Evolutionary conservation across 2,113 vertebrate species (phyloP).

Genomic region (Stomatorhinus ivindoensis): DNA sequence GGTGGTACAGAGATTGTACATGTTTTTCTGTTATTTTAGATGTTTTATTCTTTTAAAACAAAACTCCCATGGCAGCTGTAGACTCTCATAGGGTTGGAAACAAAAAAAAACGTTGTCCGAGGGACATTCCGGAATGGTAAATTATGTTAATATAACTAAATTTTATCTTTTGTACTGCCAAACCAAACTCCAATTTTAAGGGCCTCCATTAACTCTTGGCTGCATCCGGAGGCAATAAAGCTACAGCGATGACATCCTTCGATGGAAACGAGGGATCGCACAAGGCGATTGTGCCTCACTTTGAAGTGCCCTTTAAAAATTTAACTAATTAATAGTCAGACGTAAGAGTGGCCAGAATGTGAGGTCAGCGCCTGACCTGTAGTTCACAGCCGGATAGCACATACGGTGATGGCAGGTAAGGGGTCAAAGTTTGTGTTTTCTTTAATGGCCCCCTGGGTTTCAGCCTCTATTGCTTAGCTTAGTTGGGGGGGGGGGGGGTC

Average conservation of each 20-base stretch:
- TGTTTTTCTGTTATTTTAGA: not conserved
- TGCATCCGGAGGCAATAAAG: not conserved
- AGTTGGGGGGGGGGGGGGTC: not conserved
- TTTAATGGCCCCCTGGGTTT: not conserved
- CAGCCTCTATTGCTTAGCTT: not conserved
- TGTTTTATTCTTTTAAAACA: not conserved
- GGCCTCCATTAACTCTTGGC: not conserved
- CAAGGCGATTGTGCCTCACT: not conserved
- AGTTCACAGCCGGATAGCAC: not conserved
- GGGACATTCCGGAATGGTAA: not conserved
- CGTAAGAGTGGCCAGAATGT: not conserved
- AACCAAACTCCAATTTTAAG: not conserved
- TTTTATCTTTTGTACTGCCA: slow-evolving; percentile 1
- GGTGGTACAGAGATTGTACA: not conserved
- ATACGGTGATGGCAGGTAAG: not conserved
- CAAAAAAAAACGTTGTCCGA: not conserved
- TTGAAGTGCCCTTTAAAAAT: not conserved
- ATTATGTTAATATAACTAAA: not conserved
- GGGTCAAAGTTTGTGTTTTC: not conserved
- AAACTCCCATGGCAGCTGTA: not conserved
- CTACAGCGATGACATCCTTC: not conserved
- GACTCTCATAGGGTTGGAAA: not conserved
- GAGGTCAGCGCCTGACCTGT: not conserved
- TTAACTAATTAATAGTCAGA: not conserved
- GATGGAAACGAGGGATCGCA: not conserved